Base-by-base conservation (phyloP, 2,888 invertebrate genomes). In the Monopis laevigella region DNA sequence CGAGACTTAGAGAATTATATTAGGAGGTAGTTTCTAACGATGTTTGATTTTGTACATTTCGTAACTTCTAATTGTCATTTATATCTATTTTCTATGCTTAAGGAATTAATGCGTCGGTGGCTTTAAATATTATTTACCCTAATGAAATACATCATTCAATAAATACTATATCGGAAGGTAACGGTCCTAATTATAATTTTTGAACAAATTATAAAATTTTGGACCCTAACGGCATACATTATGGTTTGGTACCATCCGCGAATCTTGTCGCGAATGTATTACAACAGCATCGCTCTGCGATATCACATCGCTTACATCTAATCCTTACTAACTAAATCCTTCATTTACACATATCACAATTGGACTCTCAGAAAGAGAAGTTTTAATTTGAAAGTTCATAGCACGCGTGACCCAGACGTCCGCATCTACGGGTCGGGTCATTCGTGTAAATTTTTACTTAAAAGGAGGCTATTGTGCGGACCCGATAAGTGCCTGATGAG, bases 391-490 rank as follows among this genome's bases (percentile, higher is more conserved):
- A 74, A 62, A 63, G 77, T 77, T 72, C 77, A 65, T 63, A 55
- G 45, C 57, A 67, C 72, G 70, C 68, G 59, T 46, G 35, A 14
- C 14, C 14, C 29, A 45, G n/a, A n/a, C n/a, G n/a, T 44, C 49
- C 62, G 67, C 73, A 74, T 77, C 75, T 75, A 13, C 51, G 48
- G 58, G 62, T 57, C 54, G 50, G 58, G 80, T 82, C 84, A 86
- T 80, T 90, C 92, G 65, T 90, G 90, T 65, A 93, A 82, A 70
- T 93, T 93, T 82, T 93, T 93, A 69, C 92, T 93, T 55, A 93
- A 84, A 46, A 93, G 84, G 60, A 93, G 82, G 75, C 90, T 93
- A 61, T 93, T 93, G 71, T 93, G 93, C 49, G 93, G 92, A 48
- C 93, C 93, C 16, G 93, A 93, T 51, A 93, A 82, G 65, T 93